Evolutionary conservation across 1,140 invertebrate genomes (phyloP).

Genomic region (Drosophila santomea): DNA sequence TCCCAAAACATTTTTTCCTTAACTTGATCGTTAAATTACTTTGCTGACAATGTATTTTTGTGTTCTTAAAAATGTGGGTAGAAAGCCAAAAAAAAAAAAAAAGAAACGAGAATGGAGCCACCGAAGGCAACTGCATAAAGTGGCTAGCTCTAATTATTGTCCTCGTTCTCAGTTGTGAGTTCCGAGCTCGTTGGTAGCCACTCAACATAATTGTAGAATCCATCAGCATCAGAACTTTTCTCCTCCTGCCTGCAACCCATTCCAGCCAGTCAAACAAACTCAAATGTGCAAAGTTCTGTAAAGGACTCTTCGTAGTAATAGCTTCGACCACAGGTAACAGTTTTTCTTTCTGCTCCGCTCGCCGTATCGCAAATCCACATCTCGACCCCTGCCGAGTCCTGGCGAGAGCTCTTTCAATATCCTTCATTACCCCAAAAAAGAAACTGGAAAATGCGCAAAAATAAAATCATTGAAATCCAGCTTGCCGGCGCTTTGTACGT

Average conservation of each 20-base stretch:
- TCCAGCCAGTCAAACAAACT: conserved; percentile 28
- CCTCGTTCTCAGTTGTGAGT: conserved; percentile 24
- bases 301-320: conserved; percentile 49
- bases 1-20: too few relatives aligned
- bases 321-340: conserved; percentile 54
- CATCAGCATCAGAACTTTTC: conserved; percentile 49
- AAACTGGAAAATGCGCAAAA: conserved; percentile 76
- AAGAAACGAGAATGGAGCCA: neutral
- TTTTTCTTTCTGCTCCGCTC: conserved; percentile 26
- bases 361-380: conserved; percentile 68
- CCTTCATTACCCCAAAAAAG: conserved; percentile 73
- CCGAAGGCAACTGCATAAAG: conserved; percentile 2
- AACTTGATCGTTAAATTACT: too few relatives aligned
- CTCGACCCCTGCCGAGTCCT: conserved; percentile 23
- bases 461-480: conserved; percentile 79
- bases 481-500: conserved; percentile 66
- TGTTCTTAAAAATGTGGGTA: too few relatives aligned
- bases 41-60: neutral
- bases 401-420: conserved; percentile 76
- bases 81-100: neutral
- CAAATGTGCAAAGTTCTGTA: conserved; percentile 43
- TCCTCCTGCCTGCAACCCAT: conserved; percentile 13
- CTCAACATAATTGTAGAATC: conserved; percentile 53
- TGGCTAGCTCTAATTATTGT: conserved; percentile 29
- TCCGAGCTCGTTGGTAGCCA: conserved; percentile 33